Evolutionary conservation across 2,113 vertebrate genomes (phyloP).

Genomic region (Struthio camelus): DNA sequence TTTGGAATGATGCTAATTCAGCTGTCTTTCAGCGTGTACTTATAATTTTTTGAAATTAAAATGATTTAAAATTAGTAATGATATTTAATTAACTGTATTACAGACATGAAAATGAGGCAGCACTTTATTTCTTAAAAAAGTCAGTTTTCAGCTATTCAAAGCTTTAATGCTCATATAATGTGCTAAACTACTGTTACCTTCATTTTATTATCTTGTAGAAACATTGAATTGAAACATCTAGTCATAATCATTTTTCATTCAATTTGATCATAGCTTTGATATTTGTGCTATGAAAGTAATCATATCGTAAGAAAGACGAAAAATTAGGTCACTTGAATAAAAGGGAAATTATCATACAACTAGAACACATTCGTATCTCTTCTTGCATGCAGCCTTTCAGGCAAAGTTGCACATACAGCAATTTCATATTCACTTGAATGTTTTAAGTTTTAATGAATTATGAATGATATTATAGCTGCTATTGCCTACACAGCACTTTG

Average conservation of each 20-base stretch:
- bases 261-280: constrained; percentile 38
- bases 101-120: background rate
- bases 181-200: background rate
- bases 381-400: background rate
- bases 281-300: constrained; percentile 9
- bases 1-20: background rate
- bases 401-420: constrained; percentile 28
- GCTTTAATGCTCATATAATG: background rate
- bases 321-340: constrained; percentile 45
- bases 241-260: constrained; percentile 25
- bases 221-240: constrained; percentile 19
- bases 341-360: constrained; percentile 9
- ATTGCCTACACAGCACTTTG: background rate
- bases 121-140: background rate
- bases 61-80: background rate
- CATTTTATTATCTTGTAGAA: constrained; percentile 33
- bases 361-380: constrained; percentile 7
- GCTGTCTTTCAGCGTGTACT: background rate
- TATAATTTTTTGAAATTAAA: background rate
- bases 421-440: constrained; percentile 5
- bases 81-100: background rate
- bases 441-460: constrained; percentile 57
- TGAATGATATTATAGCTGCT: constrained; percentile 26
- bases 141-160: background rate
- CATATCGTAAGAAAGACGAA: background rate